Conservation (phyloP, 2,113 vertebrate genomes). For the Paradisaea rubra region DNA sequence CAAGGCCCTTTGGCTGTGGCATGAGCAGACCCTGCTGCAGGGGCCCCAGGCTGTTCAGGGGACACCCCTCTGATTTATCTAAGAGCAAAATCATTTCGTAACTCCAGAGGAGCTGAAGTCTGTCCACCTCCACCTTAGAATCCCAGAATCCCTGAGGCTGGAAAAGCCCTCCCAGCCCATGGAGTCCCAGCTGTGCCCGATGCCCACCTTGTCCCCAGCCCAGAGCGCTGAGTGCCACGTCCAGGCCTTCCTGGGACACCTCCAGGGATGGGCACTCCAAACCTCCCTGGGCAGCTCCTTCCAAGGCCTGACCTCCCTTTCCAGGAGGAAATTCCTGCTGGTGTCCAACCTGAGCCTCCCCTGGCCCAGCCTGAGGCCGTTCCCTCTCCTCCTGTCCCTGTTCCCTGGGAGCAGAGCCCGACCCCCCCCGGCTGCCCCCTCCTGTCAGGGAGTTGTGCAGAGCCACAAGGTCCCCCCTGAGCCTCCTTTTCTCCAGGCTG, state of each 20-base stretch:
- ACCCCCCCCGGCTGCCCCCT: not conserved
- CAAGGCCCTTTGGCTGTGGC: not conserved
- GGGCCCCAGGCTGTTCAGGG: not conserved
- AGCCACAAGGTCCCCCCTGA: not conserved
- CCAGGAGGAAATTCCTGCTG: not conserved
- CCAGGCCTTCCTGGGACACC: not conserved
- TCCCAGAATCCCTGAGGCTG: fast-evolving
- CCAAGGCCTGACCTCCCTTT: not conserved
- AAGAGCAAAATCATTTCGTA: not conserved
- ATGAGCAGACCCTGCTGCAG: not conserved
- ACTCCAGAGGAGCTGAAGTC: not conserved
- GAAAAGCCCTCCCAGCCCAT: not conserved
- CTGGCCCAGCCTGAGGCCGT: not conserved
- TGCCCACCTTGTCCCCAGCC: not conserved
- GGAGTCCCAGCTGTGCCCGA: fast-evolving
- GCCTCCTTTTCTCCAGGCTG: not conserved
- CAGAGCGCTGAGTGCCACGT: not conserved
- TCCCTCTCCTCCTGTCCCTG: not conserved
- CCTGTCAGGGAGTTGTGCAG: not conserved
- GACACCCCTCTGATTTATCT: not conserved
- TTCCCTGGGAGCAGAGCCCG: not conserved
- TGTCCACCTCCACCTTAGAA: not conserved
- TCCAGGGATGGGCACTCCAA: not conserved
- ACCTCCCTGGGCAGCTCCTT: not conserved
- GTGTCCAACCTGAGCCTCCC: not conserved